Evolutionary conservation across 2,113 vertebrate genomes (phyloP), one percentile per base, ranked within the genome.

Genomic region (Symphodus melops): DNA sequence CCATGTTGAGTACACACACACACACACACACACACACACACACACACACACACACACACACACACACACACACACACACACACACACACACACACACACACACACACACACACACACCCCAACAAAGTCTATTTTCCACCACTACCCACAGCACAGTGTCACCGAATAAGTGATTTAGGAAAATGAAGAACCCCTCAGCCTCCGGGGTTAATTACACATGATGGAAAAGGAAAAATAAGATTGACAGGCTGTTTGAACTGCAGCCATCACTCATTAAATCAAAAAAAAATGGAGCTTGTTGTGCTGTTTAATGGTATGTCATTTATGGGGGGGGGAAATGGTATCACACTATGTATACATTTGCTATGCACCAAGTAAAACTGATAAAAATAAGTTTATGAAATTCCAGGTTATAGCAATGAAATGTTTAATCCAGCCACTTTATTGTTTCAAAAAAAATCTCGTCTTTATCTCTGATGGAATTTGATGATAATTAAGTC

Each of bases 121-220:
- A 17, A 51, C 25, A 55, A 44, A 52, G 62, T 62, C 19, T 9
- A 23, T 71, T 75, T 81, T 78, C 74, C 74, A 83, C 60, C 6
- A 1, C n/a, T 28, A 37, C 48, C 48, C 20, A 33, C 16, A 46
- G 57, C 71, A n/a, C n/a, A n/a, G n/a, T n/a, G 33, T 67, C 28
- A 57, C 52, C 42, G 39, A 65, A 58, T 57, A 25, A 53, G 68
- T 8, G 37, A 63, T 59, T 63, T 17, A 54, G 39, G 63, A 36
- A 60, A 58, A 71, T 54, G 1, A 17, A 7, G 1, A 17, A 7
- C 17, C 9, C 9, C 21, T 41, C 0, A 0, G 48, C 73, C 75
- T 75, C 52, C 72, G 68, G 46, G 11, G 66, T 62, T 81, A 7
- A 8, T 36, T 51, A 20, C 28, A 49, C 11, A 4, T 39, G 44